Conservation (phyloP, 2,888 invertebrate genomes). For the Chymomyza caudatula region DNA sequence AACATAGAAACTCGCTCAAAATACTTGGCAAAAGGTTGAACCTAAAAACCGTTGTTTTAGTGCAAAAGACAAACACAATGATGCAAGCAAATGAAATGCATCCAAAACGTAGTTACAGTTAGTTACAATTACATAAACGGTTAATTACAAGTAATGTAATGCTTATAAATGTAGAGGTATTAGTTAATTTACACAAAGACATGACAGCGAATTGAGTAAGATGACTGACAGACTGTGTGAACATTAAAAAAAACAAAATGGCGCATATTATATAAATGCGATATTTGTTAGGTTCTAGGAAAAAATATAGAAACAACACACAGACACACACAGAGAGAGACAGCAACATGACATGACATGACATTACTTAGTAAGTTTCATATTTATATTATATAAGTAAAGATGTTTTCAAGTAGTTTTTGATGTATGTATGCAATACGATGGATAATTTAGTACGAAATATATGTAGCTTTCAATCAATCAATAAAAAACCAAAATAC, state of each 20-base stretch:
- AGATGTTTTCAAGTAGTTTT: slow-evolving; percentile 11
- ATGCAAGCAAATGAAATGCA: slow-evolving; percentile 26
- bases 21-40: no score
- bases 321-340: neutral
- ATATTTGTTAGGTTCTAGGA: neutral
- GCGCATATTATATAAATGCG: neutral
- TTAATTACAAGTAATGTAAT: slow-evolving; percentile 17
- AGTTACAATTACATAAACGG: slow-evolving; percentile 26
- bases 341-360: slow-evolving; percentile 2
- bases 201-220: neutral
- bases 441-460: neutral
- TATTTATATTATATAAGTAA: neutral
- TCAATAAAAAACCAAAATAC: neutral
- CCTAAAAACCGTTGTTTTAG: no score
- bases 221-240: neutral
- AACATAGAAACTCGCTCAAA: no score
- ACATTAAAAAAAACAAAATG: neutral
- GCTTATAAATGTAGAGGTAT: slow-evolving; percentile 9
- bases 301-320: slow-evolving; percentile 4
- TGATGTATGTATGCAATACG: slow-evolving; percentile 13
- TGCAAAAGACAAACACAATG: neutral
- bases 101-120: slow-evolving; percentile 1
- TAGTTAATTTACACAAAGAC: neutral
- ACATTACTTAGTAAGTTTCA: slow-evolving; percentile 4
- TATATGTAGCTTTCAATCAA: neutral